Percentiles rank a stretch among this genome's conserved stretches.
phyloP scores from a whole-genome alignment of 2,113 vertebrate genomes.

The Gymnogyps californianus region DNA sequence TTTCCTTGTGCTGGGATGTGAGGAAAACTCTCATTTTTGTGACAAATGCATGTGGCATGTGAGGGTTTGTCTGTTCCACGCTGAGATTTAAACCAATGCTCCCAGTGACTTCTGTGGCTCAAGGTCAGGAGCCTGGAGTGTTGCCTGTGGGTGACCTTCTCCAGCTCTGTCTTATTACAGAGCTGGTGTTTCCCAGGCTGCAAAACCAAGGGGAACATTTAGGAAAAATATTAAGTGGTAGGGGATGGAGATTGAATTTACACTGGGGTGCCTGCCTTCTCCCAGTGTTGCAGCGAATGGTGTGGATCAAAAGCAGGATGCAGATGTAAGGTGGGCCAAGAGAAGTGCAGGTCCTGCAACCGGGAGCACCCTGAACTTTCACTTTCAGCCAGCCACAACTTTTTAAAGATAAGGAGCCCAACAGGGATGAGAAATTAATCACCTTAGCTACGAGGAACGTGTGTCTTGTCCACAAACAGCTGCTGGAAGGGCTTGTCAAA shows the following conservation, averaged over 20 bases:
- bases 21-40: neutral
- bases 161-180: neutral
- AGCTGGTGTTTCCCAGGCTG: neutral
- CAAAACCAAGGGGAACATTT: neutral
- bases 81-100: neutral
- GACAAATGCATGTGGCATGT: neutral
- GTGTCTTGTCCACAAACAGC: neutral
- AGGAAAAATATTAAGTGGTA: neutral
- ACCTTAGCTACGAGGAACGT: neutral
- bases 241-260: neutral
- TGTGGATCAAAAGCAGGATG: neutral
- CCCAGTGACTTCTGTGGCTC: neutral
- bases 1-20: neutral
- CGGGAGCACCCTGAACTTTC: neutral
- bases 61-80: neutral
- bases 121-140: neutral
- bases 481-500: neutral
- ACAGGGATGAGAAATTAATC: neutral
- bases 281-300: rapidly evolving
- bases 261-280: neutral
- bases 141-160: neutral
- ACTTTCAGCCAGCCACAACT: neutral
- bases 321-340: neutral
- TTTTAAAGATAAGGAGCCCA: neutral
- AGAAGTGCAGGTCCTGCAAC: neutral